Base-by-base conservation (phyloP, 2,113 vertebrate species). In the Coregonus clupeaformis region DNA sequence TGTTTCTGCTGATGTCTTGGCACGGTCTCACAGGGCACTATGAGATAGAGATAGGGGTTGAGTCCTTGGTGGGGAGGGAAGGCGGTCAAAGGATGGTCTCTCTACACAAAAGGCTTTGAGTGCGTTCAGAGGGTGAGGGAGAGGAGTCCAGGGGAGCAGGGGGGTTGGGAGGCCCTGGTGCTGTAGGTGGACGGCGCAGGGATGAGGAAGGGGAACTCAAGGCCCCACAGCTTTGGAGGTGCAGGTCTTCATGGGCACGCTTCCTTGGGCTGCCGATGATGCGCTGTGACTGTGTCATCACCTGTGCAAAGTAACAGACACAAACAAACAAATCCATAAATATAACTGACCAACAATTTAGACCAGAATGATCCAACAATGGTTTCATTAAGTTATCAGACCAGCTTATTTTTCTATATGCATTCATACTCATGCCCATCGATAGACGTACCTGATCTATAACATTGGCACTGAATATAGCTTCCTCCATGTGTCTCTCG, bases 211-310 rank as follows among this genome's bases (percentile, higher is more conserved):
- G 87, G 75, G 90, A 95, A 82, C 95, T 97, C 77, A 97, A 89
- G 1, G 95, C 95, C 0, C 96, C 96, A 1, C 96, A 97, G 89
- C 96, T 97, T 88, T 87, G 95, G n/a, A 97, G 94, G 79, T 97
- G 95, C 71, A 97, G 92, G 6, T 97, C 96, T 59, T 91, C 92
- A 2, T 90, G 91, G 22, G 78, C 88, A 0, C 85, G 89, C 78
- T 95, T 94, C 76, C 94, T 90, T 65, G 92, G 91, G 80, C 90
- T 86, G 77, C 72, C 82, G 63, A 75, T 87, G 2, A 74, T 84
- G 68, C 89, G 91, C 86, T 85, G 92, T 9, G 93, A 92, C 25
- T 94, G 94, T 11, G 90, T 94, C 29, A 97, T 97, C 2, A 97
- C 92, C 96, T 92, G 81, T 3, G 11, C 47, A 49, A 24, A 55